phyloP scores from a whole-genome alignment of 2,888 invertebrate genomes.

The Deilephila porcellus region DNA sequence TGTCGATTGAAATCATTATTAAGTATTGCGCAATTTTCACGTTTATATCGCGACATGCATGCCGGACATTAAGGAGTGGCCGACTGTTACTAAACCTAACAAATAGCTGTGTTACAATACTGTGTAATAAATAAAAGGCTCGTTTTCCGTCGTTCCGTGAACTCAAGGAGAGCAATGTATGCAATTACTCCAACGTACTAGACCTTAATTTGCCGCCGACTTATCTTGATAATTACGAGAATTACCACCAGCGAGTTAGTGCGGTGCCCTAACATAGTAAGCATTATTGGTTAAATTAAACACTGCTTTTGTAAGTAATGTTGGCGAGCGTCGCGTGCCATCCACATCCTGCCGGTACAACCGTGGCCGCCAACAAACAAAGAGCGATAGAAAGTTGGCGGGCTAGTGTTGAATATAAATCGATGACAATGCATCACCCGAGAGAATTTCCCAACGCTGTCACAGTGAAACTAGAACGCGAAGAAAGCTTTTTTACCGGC shows the following conservation, averaged over 20 bases:
- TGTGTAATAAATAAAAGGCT: conserved; percentile 63
- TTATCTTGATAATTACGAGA: conserved; percentile 62
- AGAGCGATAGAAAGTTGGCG: conserved; percentile 78
- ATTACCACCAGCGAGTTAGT: conserved; percentile 44
- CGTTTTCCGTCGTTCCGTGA: conserved; percentile 73
- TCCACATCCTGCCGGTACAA: conserved; percentile 58
- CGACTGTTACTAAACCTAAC: conserved; percentile 41
- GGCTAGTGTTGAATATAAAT: conserved; percentile 75
- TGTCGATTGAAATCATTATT: conserved; percentile 60
- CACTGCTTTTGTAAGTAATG: conserved; percentile 28
- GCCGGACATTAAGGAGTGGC: conserved; percentile 67
- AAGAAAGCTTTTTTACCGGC: conserved; percentile 65
- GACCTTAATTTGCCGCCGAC: conserved; percentile 54
- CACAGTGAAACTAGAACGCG: conserved; percentile 63
- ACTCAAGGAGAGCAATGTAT: conserved; percentile 79
- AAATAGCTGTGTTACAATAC: conserved; percentile 60
- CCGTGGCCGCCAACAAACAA: conserved; percentile 60
- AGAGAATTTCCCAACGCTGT: conserved; percentile 73
- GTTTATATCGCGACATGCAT: conserved; percentile 51
- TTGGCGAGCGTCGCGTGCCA: conserved; percentile 20
- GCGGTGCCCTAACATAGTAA: conserved; percentile 7
- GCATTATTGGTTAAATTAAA: conserved; percentile 19
- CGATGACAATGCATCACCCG: conserved; percentile 71
- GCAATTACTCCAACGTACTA: conserved; percentile 60
- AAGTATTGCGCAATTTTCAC: conserved; percentile 57